Evolutionary conservation across 2,797 vertebrate genomes (phyloP), one percentile per base, ranked within the genome.

Genomic region (Xiphophorus birchmanni): DNA sequence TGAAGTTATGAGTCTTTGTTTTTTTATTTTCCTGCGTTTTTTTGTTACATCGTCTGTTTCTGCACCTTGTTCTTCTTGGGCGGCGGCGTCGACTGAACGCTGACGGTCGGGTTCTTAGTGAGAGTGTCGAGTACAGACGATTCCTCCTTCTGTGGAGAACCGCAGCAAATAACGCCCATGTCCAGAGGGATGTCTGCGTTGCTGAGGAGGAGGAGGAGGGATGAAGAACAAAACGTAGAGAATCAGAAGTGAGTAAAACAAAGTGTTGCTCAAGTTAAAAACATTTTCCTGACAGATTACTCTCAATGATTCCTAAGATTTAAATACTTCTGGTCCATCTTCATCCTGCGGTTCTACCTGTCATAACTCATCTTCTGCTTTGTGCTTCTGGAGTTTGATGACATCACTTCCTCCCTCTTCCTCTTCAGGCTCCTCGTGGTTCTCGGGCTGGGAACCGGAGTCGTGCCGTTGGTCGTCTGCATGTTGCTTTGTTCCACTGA

Each of bases 31-130:
- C 5, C 48, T 52, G 50, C 1, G 15, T 52, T 23, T 7, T 21
- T 52, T 52, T 0, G 1, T 23, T 52, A 1, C 0, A 23, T 5
- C 5, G 0, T 11, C 32, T 5, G 0, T 63, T 56, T 65, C 11
- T 85, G 29, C 76, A 95, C 96, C 96, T 96, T 96, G 90, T 95
- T 95, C 44, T 88, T 94, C 89, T 96, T 96, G 40, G 95, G 95
- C 1, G 95, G 95, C 0, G 96, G 95, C 0, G 95, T 96, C 40
- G 67, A 85, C 82, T 95, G 94, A 0, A 95, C 96, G 88, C 96
- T 97, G 94, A 92, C 96, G 90, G 96, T 96, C 81, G 94, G 81
- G 40, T 92, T 92, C 71, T 92, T 92, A 26, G 82, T 90, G 0
- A 96, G 96, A 4, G 95, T 96, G 75, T 96, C 93, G 0, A 91